Percentiles rank a stretch among this genome's conserved stretches.
phyloP scores from a whole-genome alignment of 2,888 invertebrate genomes.

The Doris montereyensis region DNA sequence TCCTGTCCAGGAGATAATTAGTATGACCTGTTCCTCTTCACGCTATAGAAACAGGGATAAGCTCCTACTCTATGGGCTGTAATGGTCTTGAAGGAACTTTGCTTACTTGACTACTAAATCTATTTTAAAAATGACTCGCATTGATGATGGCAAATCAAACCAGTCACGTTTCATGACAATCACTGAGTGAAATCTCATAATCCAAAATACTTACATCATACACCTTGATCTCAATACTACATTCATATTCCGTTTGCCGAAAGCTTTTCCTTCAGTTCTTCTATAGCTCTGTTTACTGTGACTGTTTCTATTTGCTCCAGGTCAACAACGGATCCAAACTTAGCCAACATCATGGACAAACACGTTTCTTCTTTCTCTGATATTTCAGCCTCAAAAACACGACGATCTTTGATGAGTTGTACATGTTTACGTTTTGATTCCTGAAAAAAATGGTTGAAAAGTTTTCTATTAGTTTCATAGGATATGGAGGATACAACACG shows the following conservation, averaged over 20 bases:
- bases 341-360: slow-evolving; percentile 71
- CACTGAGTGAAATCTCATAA: background rate
- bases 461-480: no score
- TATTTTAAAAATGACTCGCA: no score
- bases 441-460: no score
- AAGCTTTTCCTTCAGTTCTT: slow-evolving; percentile 72
- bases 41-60: no score
- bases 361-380: slow-evolving; percentile 67
- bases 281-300: slow-evolving; percentile 70
- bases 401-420: slow-evolving; percentile 70
- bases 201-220: slow-evolving; percentile 68
- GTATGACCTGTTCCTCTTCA: no score
- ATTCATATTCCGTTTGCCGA: slow-evolving; percentile 64
- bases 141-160: no score
- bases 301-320: slow-evolving; percentile 72
- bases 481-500: no score
- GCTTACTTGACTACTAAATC: no score
- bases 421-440: slow-evolving; percentile 70
- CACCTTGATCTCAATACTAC: slow-evolving; percentile 61
- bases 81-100: no score
- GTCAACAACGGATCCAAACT: slow-evolving; percentile 72
- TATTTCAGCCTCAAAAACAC: slow-evolving; percentile 67
- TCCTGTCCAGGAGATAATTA: no score
- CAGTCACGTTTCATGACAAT: background rate
- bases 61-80: no score